These are phyloP conservation scores for Zaprionus obscuricornis DNA, from an alignment of 2,888 invertebrate genomes.

Conservation along the genomic window DNA sequence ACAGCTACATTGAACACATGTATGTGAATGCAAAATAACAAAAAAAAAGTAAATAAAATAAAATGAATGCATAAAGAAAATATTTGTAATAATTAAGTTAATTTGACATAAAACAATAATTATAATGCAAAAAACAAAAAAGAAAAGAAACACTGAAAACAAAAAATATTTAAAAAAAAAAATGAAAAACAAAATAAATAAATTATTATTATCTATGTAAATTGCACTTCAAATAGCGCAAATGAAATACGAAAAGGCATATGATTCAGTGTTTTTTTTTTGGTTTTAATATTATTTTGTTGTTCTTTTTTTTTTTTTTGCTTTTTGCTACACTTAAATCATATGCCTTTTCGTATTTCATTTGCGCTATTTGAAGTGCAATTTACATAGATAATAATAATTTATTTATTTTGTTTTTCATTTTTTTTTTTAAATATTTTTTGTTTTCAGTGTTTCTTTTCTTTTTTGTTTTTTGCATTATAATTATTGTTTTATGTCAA, in stretches of 20 bases:
- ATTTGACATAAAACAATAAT: conserved; percentile 80
- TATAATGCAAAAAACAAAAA: conserved; percentile 50
- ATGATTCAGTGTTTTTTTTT: no score
- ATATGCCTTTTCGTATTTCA: conserved; percentile 33
- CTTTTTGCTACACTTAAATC: no score
- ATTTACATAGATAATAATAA: conserved; percentile 40
- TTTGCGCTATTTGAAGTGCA: conserved; percentile 19
- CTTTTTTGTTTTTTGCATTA: conserved; percentile 49
- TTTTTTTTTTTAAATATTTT: conserved; percentile 1
- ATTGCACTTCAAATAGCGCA: conserved; percentile 24
- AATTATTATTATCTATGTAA: conserved; percentile 37
- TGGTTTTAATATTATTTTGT: no score
- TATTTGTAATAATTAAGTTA: conserved; percentile 70
- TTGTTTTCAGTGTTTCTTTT: no score
- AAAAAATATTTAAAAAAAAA: neutral
- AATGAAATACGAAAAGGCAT: conserved; percentile 32
- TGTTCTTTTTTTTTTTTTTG: no score
- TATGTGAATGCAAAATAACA: conserved; percentile 44
- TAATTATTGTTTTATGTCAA: conserved; percentile 80
- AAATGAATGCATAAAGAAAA: conserved; percentile 1
- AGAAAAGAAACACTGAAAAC: neutral
- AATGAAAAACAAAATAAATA: neutral
- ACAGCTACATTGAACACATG: conserved; percentile 35
- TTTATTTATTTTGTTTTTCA: neutral
- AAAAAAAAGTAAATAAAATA: no score